A percentile compares a stretch with the other conserved stretches of the same genome.
Evolutionary conservation across 2,888 invertebrate genomes (phyloP).

Genomic region (Brassicogethes aeneus): DNA sequence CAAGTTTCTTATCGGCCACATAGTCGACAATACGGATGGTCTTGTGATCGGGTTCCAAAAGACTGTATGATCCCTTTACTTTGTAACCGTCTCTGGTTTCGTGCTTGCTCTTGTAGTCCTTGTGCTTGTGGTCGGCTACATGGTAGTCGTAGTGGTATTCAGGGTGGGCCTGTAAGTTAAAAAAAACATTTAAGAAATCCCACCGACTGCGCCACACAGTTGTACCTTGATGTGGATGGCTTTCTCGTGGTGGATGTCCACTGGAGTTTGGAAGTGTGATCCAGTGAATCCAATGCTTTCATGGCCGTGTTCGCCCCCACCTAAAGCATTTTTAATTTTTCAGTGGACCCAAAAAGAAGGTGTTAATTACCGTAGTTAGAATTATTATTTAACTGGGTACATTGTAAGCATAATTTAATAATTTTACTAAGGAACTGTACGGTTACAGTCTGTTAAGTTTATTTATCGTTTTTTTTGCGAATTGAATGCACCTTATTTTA

Average conservation of each 20-base stretch:
- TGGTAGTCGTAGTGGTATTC: constrained; percentile 35
- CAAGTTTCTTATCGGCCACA: constrained; percentile 32
- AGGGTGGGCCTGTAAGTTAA: constrained; percentile 28
- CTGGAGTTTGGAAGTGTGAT: constrained; percentile 27
- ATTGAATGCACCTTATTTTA: too few species aligned
- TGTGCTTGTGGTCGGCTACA: constrained; percentile 31
- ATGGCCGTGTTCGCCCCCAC: constrained; percentile 6
- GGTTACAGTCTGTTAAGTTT: too few species aligned
- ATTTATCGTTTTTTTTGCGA: too few species aligned
- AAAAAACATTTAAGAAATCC: background rate
- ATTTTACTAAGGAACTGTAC: too few species aligned
- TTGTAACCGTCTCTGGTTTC: constrained; percentile 36
- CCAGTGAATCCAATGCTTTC: constrained; percentile 21
- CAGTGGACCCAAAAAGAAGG: too few species aligned
- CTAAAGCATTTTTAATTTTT: constrained; percentile 11
- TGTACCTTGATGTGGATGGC: constrained; percentile 30
- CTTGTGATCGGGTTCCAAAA: constrained; percentile 35
- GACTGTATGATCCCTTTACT: constrained; percentile 34
- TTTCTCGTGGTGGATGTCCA: constrained; percentile 29
- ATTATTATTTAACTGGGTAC: too few species aligned
- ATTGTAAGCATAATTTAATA: too few species aligned
- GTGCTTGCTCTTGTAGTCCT: constrained; percentile 34
- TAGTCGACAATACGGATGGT: constrained; percentile 34
- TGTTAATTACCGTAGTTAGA: too few species aligned
- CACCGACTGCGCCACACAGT: too few species aligned